Percentiles rank a stretch among this genome's conserved stretches.
phyloP scores from a whole-genome alignment of 2,113 vertebrate species.

The Atlantisia rogersi region DNA sequence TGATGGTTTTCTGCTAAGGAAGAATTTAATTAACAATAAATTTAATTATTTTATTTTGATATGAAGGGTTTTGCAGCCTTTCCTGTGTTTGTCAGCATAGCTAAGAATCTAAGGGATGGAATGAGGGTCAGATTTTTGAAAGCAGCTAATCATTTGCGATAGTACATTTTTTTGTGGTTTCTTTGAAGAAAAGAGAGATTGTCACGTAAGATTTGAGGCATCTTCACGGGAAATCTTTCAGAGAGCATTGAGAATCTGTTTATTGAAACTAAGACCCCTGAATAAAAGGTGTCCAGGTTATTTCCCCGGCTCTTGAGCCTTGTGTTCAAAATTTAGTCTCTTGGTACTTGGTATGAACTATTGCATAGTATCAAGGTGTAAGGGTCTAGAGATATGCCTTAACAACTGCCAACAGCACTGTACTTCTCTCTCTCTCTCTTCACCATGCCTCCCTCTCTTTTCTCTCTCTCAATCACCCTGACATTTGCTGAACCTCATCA shows the following conservation, averaged over 20 bases:
- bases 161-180: not conserved
- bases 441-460: too few relatives aligned
- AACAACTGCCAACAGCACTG: too few relatives aligned
- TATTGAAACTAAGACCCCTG: not conserved
- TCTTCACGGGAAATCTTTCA: not conserved
- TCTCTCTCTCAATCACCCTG: too few relatives aligned
- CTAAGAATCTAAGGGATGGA: not conserved
- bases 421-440: too few relatives aligned
- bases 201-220: not conserved
- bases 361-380: not conserved
- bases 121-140: not conserved
- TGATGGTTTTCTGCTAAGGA: not conserved
- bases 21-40: conserved; percentile 18
- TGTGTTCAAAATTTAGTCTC: not conserved
- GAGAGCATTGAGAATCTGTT: not conserved
- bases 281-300: not conserved
- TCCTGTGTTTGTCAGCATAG: not conserved
- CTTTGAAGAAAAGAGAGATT: not conserved
- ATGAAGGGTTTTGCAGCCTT: not conserved
- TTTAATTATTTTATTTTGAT: conserved; percentile 17
- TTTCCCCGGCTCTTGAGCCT: not conserved
- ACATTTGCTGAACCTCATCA: too few relatives aligned
- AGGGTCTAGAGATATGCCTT: too few relatives aligned
- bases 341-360: not conserved
- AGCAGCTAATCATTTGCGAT: not conserved